Base-by-base conservation (phyloP, 37 sponge, comb jelly and placozoan species). In the Amphimedon queenslandica region DNA sequence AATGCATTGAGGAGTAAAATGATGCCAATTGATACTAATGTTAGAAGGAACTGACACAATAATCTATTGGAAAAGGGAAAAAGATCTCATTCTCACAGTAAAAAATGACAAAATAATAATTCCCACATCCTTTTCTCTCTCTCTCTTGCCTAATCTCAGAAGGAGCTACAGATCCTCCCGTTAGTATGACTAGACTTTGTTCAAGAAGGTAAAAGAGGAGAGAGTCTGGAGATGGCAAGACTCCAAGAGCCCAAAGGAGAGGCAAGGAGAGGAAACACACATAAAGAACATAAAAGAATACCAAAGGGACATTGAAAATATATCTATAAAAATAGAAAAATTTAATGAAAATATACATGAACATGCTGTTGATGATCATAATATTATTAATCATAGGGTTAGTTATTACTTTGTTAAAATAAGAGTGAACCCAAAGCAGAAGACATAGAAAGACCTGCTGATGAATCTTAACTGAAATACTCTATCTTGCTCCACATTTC, bases 141-240 rank as follows among this genome's bases (percentile, higher is more conserved):
- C n/a, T n/a, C n/a, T n/a, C n/a, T n/a, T n/a, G 78, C 89, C 89
- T 88, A 29, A 74, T 1, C 23, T 88, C 89, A 32, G 83, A 83
- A 36, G 89, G 69, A 65, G 83, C 67, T 21, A 74, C 75, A 4
- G 89, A 88, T 6, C 89, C 89, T n/a, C 89, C 89, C 58, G 79
- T 40, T 4, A 88, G 71, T 13, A 60, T 38, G 4, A 77, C 64
- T 2, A 83, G 80, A 6, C 32, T 31, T 55, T 78, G 89, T 58
- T 88, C 89, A 75, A 79, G 68, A 24, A 73, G 6, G 79, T 80
- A 88, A 13, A 73, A 69, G 11, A 88, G 39, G 33, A 88, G 80
- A 23, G 80, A 78, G 61, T 88, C 80, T 1, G 78, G 57, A 11
- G 89, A 80, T 28, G 89, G 76, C 2, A 83, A 63, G 0, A 82